Conservation (phyloP, 2,797 vertebrate species). For the Delichon dasypus region DNA sequence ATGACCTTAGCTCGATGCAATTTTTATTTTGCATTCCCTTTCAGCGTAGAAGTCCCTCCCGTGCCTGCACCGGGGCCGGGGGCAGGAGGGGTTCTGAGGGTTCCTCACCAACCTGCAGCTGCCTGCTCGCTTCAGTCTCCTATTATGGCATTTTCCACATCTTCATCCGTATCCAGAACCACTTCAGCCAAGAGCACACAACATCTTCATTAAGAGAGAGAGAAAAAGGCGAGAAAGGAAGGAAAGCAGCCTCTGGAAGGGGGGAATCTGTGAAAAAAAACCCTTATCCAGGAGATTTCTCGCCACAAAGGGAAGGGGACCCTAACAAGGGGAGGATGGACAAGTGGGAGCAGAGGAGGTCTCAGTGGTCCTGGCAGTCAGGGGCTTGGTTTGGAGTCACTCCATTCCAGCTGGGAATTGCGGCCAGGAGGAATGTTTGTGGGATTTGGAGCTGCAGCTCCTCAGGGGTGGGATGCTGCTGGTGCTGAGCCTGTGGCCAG, state of each 20-base stretch:
- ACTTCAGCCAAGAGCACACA: background rate
- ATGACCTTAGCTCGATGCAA: conserved; percentile 50
- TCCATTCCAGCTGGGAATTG: background rate
- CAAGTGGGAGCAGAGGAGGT: background rate
- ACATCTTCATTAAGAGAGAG: conserved; percentile 24
- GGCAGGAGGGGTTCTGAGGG: background rate
- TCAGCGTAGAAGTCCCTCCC: conserved; percentile 53
- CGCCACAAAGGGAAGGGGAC: background rate
- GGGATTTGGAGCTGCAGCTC: background rate
- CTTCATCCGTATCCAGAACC: conserved; percentile 49
- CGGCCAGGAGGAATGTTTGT: background rate
- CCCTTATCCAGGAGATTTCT: background rate
- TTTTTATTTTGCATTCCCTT: conserved; percentile 50
- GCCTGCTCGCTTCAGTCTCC: background rate
- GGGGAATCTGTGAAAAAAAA: background rate
- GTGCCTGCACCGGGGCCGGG: background rate
- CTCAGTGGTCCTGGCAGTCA: background rate
- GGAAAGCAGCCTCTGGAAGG: background rate
- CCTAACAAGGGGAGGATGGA: background rate
- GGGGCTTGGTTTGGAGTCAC: background rate
- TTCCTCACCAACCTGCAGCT: background rate
- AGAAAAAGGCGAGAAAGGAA: background rate
- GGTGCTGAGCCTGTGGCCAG: background rate
- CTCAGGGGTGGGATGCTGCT: background rate
- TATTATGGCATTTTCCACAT: background rate